phyloP scores from a whole-genome alignment of 1,140 invertebrate genomes.

The Pseudomyrmex flavicornis region DNA sequence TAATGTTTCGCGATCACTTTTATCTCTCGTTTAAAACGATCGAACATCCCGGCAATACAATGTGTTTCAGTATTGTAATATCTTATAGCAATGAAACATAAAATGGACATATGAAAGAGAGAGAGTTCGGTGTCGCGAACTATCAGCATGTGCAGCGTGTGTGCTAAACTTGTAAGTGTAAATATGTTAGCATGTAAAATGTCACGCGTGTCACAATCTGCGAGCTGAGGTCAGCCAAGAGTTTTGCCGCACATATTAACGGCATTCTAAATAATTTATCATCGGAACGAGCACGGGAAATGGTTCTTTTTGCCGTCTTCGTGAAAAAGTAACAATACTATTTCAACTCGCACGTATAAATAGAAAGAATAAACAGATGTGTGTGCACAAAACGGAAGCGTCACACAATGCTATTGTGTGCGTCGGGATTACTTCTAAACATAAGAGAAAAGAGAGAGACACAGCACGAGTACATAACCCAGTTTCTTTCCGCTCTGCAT shows the following conservation, averaged over 20 bases:
- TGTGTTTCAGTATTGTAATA: background rate
- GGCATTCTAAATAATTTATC: constrained; percentile 50
- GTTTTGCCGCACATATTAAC: constrained; percentile 6
- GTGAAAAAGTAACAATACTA: constrained; percentile 40
- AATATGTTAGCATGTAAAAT: constrained; percentile 4
- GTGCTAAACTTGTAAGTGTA: constrained; percentile 2
- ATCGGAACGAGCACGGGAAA: background rate
- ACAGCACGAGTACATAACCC: constrained; percentile 14
- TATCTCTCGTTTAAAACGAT: constrained; percentile 25
- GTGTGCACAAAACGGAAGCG: background rate
- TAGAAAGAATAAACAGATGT: constrained; percentile 27
- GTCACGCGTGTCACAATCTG: background rate
- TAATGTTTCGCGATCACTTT: constrained; percentile 29
- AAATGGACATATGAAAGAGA: background rate
- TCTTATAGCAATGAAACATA: background rate
- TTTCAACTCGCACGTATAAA: constrained; percentile 21
- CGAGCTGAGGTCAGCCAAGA: background rate
- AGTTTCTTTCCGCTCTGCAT: constrained; percentile 24
- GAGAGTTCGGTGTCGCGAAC: background rate
- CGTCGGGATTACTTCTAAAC: constrained; percentile 14
- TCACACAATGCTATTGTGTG: constrained; percentile 8
- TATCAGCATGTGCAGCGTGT: background rate
- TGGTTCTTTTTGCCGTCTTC: background rate
- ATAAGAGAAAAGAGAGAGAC: background rate
- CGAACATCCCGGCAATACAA: background rate